Evolutionary conservation across 2,888 invertebrate genomes (phyloP), one percentile per base, ranked within the genome.

Genomic region (Agrotis exclamationis): DNA sequence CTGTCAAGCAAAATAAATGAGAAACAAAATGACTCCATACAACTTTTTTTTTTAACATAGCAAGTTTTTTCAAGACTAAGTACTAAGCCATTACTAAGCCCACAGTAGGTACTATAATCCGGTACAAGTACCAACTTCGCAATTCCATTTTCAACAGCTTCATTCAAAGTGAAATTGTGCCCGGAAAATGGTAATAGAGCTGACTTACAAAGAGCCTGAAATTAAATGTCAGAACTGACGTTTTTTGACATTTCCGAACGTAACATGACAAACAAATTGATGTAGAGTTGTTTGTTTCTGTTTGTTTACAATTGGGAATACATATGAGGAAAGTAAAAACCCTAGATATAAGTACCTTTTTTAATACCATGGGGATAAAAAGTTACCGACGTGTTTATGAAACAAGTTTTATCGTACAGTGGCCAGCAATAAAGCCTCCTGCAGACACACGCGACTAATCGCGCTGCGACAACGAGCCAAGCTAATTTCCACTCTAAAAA

Each of bases 211-310:
- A 53, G 33, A 14, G 33, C 18, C 47, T 63, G 39, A 48, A 54
- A 63, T 53, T 18, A 63, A 70, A 74, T 44, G 47, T 74, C 47
- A 54, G 47, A 53, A 54, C 6, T 39, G 20, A 24, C 24, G 24
- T 47, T 14, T 63, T 63, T 18, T 71, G 11, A 24, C 16, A 22
- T 18, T 53, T 13, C 22, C 14, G 20, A 33, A 33, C 33, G n/a
- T 59, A n/a, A 70, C 33, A 33, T 59, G 24, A 57, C 39, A 24
- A 28, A 47, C n/a, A 22, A 22, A 69, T 69, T n/a, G 6, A 70
- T 9, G 33, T 20, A 20, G 14, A 53, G 14, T 3, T 33, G n/a
- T 22, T 63, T 28, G 7, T 58, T 24, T 13, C 1, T 24, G 18
- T 20, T 24, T 70, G 33, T 33, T 70, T 18, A 24, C 13, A 20